Conservation (phyloP, 2,888 invertebrate genomes). For the Eugnorisma glareosa region DNA sequence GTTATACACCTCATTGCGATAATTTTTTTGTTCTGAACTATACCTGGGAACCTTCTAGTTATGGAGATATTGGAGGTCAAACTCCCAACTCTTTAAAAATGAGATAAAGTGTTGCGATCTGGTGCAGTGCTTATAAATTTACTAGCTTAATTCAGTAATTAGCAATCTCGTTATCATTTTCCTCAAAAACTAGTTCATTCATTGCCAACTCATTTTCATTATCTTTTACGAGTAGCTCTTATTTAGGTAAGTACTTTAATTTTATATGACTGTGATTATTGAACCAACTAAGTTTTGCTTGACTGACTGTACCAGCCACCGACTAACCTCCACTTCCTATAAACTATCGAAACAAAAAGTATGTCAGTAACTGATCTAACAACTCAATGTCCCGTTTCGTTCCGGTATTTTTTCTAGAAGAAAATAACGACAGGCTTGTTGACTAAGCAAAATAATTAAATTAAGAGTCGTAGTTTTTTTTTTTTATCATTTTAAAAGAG, state of each 20-base stretch:
- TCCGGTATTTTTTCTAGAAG: background rate
- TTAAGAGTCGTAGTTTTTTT: too few relatives aligned
- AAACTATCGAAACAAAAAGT: background rate
- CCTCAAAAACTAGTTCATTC: background rate
- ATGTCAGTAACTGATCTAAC: background rate
- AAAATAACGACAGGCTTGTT: background rate
- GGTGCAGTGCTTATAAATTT: background rate
- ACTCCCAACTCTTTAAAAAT: too few relatives aligned
- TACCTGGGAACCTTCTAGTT: too few relatives aligned
- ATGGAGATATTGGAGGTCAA: too few relatives aligned
- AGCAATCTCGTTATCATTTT: background rate
- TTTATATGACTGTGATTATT: background rate
- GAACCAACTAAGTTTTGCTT: conserved; percentile 19
- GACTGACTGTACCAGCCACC: conserved; percentile 6
- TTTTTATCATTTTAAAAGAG: too few relatives aligned
- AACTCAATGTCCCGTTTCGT: background rate
- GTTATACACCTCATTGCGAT: too few relatives aligned
- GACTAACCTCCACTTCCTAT: conserved; percentile 1
- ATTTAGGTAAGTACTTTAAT: background rate
- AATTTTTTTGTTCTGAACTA: too few relatives aligned
- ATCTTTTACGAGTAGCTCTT: background rate
- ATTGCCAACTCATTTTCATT: conserved; percentile 4
- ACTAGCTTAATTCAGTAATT: background rate
- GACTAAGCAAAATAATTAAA: too few relatives aligned
- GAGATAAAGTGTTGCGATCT: background rate